Evolutionary conservation across 2,797 vertebrate genomes (phyloP).

Genomic region (Pelobates cultripes): DNA sequence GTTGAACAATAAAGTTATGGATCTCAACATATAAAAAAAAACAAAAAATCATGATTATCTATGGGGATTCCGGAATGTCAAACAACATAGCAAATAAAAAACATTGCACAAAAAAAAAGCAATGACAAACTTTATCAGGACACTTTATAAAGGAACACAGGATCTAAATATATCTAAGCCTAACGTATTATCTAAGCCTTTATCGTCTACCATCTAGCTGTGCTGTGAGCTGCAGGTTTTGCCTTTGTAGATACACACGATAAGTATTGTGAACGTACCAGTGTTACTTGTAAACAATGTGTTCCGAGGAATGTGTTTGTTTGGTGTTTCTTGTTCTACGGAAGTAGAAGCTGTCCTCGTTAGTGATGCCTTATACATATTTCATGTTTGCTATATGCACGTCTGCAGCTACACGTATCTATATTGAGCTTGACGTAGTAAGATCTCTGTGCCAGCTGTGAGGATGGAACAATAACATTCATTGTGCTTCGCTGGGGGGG

Average conservation of each 20-base stretch:
- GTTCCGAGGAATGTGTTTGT: not conserved
- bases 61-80: not conserved
- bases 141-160: slow-evolving; percentile 7
- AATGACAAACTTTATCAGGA: not conserved
- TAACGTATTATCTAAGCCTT: not conserved
- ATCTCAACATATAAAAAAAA: slow-evolving; percentile 23
- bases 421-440: slow-evolving; percentile 30
- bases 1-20: slow-evolving; percentile 48
- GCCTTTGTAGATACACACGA: not conserved
- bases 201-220: not conserved
- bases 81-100: not conserved
- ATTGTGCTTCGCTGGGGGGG: slow-evolving; percentile 21
- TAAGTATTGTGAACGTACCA: not conserved
- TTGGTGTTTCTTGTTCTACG: not conserved
- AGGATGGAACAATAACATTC: slow-evolving; percentile 31
- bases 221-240: not conserved
- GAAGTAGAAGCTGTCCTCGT: slow-evolving; percentile 22
- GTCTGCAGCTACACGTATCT: slow-evolving; percentile 15
- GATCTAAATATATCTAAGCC: slow-evolving; percentile 32
- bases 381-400: slow-evolving; percentile 32
- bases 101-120: too few relatives aligned
- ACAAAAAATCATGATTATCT: slow-evolving; percentile 23
- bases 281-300: not conserved
- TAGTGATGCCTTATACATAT: slow-evolving; percentile 42
- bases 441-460: slow-evolving; percentile 17